Evolutionary conservation across 2,797 vertebrate genomes (phyloP).

Genomic region (Lophura swinhoii): DNA sequence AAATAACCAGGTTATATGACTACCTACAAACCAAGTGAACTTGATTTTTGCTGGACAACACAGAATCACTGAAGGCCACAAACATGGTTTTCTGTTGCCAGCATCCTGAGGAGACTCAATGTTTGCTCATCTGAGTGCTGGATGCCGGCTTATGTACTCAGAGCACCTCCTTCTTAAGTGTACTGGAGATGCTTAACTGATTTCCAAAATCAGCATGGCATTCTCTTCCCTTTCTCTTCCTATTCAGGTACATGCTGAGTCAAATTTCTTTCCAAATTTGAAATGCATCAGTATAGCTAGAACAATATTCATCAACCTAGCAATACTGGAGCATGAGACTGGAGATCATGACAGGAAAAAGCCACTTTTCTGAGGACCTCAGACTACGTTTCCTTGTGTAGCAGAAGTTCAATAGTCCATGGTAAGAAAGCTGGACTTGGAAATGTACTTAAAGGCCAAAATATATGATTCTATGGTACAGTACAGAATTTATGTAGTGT

Average conservation of each 20-base stretch:
- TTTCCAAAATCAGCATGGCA: not conserved
- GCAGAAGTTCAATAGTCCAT: fast-evolving
- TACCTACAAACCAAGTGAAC: not conserved
- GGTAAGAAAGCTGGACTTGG: not conserved
- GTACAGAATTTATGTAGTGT: not conserved
- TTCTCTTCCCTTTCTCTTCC: not conserved
- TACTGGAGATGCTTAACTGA: not conserved
- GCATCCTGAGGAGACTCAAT: not conserved
- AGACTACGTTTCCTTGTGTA: fast-evolving
- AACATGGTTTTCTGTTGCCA: not conserved
- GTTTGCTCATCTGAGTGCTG: fast-evolving
- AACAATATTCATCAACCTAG: fast-evolving
- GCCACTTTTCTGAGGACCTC: not conserved
- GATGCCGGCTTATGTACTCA: fast-evolving
- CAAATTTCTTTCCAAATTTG: fast-evolving
- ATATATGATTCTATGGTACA: fast-evolving
- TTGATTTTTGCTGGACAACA: not conserved
- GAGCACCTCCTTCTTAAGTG: not conserved
- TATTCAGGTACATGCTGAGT: not conserved
- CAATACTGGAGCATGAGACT: not conserved
- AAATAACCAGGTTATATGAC: fast-evolving
- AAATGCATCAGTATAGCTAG: not conserved
- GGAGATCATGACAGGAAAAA: not conserved
- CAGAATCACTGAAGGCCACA: not conserved
- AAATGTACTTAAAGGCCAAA: not conserved